Percentiles rank a stretch among this genome's conserved stretches.
phyloP scores from a whole-genome alignment of 1,140 invertebrate genomes.

The Trialeurodes vaporariorum region DNA sequence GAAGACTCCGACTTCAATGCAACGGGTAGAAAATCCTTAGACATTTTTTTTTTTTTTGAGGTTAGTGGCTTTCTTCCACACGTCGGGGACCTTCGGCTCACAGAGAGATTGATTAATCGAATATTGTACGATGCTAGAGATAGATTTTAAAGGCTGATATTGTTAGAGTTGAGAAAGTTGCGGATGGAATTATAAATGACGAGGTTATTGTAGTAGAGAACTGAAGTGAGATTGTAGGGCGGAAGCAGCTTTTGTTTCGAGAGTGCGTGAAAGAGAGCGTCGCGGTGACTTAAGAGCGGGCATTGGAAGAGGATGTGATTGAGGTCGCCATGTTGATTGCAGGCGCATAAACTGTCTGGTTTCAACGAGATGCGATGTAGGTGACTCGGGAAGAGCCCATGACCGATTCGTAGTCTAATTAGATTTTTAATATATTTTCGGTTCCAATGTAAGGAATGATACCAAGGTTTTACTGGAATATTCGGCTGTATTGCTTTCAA shows the following conservation, averaged over 20 bases:
- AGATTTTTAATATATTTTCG: not conserved
- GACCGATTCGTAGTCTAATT: not conserved
- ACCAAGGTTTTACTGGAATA: not conserved
- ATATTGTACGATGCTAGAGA: too few species aligned
- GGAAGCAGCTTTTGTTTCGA: not conserved
- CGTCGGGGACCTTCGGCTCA: too few species aligned
- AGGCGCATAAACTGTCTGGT: not conserved
- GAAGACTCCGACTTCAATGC: too few species aligned
- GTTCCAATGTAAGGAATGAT: not conserved
- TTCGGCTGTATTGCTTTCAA: not conserved
- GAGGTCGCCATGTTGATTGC: not conserved
- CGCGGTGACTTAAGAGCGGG: not conserved
- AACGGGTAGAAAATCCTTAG: too few species aligned
- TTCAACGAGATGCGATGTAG: not conserved
- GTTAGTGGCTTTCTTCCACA: too few species aligned
- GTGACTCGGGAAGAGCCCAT: not conserved
- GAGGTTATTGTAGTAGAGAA: not conserved
- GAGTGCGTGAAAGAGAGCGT: not conserved
- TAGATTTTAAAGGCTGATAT: not conserved
- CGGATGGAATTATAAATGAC: not conserved
- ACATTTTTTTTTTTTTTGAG: too few species aligned
- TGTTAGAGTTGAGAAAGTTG: not conserved
- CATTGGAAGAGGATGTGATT: not conserved
- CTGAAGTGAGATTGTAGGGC: slow-evolving; percentile 2
- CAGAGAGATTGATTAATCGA: too few species aligned